phyloP scores from a whole-genome alignment of 2,888 invertebrate genomes.

The Laothoe populi region DNA sequence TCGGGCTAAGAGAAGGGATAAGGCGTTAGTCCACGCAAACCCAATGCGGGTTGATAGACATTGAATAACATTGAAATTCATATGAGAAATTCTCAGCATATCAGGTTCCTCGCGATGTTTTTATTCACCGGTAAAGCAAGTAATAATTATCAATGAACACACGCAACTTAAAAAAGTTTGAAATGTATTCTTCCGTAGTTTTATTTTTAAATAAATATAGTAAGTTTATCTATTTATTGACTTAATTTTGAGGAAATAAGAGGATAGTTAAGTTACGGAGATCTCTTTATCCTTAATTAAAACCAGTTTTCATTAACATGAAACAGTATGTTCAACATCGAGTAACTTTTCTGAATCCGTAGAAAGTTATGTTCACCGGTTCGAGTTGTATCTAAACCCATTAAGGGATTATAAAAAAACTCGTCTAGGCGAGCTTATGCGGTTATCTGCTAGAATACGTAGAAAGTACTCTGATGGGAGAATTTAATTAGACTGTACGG shows the following conservation, averaged over 20 bases:
- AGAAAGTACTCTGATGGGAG: conserved; percentile 32
- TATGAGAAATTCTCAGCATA: too few relatives aligned
- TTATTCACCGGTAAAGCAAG: too few relatives aligned
- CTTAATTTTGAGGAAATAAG: not conserved
- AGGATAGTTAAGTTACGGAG: not conserved
- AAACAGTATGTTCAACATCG: conserved; percentile 12
- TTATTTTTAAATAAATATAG: too few relatives aligned
- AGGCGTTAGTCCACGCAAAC: too few relatives aligned
- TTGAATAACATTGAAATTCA: too few relatives aligned
- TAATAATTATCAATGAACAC: too few relatives aligned
- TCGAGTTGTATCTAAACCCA: conserved; percentile 19
- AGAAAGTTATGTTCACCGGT: conserved; percentile 23
- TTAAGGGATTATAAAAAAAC: conserved; percentile 28
- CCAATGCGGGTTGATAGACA: too few relatives aligned
- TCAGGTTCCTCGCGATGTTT: too few relatives aligned
- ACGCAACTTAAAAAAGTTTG: too few relatives aligned
- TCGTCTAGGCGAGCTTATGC: conserved; percentile 14
- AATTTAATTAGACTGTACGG: conserved; percentile 45
- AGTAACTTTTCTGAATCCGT: conserved; percentile 16
- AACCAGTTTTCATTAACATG: conserved; percentile 11
- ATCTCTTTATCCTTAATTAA: not conserved
- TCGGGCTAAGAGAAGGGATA: too few relatives aligned
- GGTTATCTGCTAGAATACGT: conserved; percentile 21
- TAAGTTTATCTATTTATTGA: not conserved
- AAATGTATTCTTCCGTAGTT: too few relatives aligned